Conservation (phyloP, 2,797 vertebrate genomes). For the Premnoplex brunnescens region DNA sequence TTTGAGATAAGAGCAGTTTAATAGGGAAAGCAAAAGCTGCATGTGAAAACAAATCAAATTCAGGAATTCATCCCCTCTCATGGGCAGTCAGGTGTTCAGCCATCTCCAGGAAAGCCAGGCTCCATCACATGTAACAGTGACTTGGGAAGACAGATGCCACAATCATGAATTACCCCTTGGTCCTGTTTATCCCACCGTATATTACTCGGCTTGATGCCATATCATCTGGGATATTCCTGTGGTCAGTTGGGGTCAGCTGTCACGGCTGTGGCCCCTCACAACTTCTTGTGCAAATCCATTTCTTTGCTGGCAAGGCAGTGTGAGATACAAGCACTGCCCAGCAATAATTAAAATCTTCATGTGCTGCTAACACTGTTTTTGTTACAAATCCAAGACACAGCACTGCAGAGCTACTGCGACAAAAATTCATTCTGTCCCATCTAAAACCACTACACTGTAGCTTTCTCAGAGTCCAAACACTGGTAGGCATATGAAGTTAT, state of each 20-base stretch:
- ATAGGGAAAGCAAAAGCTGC: neutral
- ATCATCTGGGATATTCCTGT: neutral
- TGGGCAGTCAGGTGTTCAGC: neutral
- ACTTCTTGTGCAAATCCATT: neutral
- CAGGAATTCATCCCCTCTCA: neutral
- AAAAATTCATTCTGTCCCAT: neutral
- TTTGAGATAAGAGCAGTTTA: neutral
- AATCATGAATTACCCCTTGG: neutral
- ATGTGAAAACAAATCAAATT: neutral
- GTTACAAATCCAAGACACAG: neutral
- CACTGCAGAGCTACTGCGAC: neutral
- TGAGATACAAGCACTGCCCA: neutral
- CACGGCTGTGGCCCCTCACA: neutral
- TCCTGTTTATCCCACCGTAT: neutral
- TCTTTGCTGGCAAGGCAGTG: neutral
- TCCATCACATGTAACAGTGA: neutral
- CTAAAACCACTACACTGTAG: neutral
- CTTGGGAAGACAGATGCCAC: neutral
- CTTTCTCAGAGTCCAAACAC: neutral
- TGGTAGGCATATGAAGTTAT: neutral
- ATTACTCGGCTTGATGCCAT: neutral
- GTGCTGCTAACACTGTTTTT: neutral
- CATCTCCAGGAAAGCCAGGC: neutral
- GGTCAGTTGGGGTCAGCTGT: neutral
- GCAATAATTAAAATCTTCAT: neutral